phyloP scores from a whole-genome alignment of 2,888 invertebrate species.

The Drosophila mimica region DNA sequence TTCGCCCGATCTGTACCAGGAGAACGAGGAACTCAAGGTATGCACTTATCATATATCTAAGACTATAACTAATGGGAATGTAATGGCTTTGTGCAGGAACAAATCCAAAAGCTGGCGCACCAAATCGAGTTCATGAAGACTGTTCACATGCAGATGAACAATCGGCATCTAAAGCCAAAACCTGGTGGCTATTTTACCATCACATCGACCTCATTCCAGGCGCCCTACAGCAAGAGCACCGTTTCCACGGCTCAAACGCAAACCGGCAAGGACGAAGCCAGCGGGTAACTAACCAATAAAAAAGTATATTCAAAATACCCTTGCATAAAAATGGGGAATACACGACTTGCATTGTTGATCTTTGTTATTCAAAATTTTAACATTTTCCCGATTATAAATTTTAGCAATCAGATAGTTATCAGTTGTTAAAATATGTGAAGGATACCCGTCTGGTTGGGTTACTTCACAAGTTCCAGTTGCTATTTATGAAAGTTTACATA shows the following conservation, averaged over 20 bases:
- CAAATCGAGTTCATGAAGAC: constrained; percentile 98
- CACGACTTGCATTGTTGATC: neutral
- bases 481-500: no score
- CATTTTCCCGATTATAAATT: neutral
- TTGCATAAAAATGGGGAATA: neutral
- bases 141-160: constrained; percentile 97
- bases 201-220: constrained; percentile 86
- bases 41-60: neutral
- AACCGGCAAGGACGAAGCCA: constrained; percentile 76
- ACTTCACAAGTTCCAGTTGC: no score
- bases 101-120: constrained; percentile 95
- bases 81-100: constrained; percentile 87
- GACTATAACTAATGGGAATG: neutral
- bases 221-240: constrained; percentile 83
- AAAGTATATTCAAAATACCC: neutral
- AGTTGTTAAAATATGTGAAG: no score
- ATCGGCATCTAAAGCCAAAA: constrained; percentile 93
- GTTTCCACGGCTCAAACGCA: constrained; percentile 84
- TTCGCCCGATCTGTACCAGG: constrained; percentile 93
- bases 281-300: constrained; percentile 65
- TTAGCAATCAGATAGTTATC: neutral
- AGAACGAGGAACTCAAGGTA: constrained; percentile 96
- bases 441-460: no score
- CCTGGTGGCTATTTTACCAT: constrained; percentile 92
- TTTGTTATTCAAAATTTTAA: neutral